Conservation (phyloP, 1,140 invertebrate species). For the Pentalonia nigronervosa region DNA sequence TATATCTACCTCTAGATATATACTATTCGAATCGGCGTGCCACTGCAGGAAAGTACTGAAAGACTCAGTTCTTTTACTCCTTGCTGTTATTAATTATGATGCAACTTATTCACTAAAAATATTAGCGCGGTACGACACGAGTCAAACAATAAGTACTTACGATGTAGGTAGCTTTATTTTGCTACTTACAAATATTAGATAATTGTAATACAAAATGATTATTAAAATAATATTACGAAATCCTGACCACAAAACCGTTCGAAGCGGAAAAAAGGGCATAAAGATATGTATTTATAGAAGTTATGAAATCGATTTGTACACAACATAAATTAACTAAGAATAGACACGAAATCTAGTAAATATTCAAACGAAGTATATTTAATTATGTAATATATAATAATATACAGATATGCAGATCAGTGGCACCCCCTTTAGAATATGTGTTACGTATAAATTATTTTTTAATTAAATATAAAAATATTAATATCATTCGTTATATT, state of each 20-base stretch:
- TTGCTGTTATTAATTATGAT: slow-evolving; percentile 9
- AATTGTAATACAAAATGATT: neutral
- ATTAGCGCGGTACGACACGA: neutral
- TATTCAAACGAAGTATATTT: neutral
- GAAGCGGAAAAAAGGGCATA: neutral
- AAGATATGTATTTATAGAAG: neutral
- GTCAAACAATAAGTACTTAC: neutral
- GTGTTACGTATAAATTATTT: no score
- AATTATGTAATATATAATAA: neutral
- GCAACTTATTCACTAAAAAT: neutral
- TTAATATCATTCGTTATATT: no score
- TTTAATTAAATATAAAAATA: no score
- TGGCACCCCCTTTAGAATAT: no score
- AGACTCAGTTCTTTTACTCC: neutral
- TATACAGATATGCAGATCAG: no score
- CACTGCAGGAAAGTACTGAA: neutral
- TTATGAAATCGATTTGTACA: neutral
- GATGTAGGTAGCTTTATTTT: no score
- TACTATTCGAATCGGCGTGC: neutral
- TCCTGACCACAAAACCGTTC: neutral
- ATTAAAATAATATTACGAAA: neutral
- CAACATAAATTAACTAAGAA: neutral
- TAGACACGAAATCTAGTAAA: neutral
- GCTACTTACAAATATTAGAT: neutral
- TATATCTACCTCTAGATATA: neutral